A percentile compares a stretch with the other conserved stretches of the same genome.
These are phyloP conservation scores for Dolichallabes microphthalmus DNA, from an alignment of 2,113 vertebrate species.

Conservation along the genomic window DNA sequence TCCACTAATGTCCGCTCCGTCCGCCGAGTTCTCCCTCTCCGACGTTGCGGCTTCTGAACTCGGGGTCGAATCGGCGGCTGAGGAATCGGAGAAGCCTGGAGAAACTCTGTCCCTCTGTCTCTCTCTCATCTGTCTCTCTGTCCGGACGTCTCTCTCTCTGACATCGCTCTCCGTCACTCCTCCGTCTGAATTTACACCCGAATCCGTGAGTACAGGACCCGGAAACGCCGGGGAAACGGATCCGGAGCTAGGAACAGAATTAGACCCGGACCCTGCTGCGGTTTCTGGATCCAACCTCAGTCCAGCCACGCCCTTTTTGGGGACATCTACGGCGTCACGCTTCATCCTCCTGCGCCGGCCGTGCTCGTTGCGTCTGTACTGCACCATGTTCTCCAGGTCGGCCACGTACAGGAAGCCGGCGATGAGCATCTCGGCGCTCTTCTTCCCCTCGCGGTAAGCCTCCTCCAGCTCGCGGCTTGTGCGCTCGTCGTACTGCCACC, in stretches of 20 bases:
- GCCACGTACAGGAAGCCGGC: constrained; percentile 94
- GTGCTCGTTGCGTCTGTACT: constrained; percentile 93
- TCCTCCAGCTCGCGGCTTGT: constrained; percentile 93
- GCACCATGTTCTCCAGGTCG: constrained; percentile 96
- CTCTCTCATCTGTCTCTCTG: constrained; percentile 18
- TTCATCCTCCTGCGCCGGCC: constrained; percentile 93
- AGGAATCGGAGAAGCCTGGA: background rate
- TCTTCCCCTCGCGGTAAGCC: constrained; percentile 88
- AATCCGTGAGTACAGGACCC: background rate
- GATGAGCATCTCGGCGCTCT: constrained; percentile 95
- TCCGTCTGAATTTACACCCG: background rate
- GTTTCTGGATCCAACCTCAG: constrained; percentile 88
- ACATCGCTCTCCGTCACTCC: background rate
- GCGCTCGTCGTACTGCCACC: constrained; percentile 98
- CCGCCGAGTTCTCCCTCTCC: constrained; percentile 82
- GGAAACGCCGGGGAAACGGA: constrained; percentile 37
- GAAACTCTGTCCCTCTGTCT: constrained; percentile 14
- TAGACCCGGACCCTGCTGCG: constrained; percentile 59
- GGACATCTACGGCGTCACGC: constrained; percentile 89
- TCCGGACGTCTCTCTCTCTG: constrained; percentile 7
- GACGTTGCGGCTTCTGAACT: constrained; percentile 56
- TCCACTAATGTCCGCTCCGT: constrained; percentile 78
- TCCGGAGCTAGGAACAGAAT: background rate
- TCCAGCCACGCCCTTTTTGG: constrained; percentile 96
- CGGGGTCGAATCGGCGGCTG: background rate